A percentile compares a stretch with the other conserved stretches of the same genome.
Evolutionary conservation across 2,113 vertebrate genomes (phyloP).

Genomic region (Nycticorax nycticorax): DNA sequence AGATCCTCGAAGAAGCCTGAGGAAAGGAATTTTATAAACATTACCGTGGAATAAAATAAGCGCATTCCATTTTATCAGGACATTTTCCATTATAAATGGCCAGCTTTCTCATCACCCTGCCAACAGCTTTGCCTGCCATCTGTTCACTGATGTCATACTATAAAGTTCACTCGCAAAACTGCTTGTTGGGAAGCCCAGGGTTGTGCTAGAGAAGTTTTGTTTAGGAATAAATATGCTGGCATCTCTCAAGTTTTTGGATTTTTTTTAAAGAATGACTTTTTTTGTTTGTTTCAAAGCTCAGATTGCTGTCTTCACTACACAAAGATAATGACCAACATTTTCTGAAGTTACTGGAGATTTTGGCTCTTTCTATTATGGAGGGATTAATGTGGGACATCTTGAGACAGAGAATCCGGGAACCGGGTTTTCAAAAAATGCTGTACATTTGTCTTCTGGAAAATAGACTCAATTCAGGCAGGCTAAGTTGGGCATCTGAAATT

Average conservation of each 20-base stretch:
- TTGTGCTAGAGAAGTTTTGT: constrained; percentile 34
- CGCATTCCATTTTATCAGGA: constrained; percentile 69
- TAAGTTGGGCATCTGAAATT: neutral
- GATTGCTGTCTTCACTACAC: neutral
- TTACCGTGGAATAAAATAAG: constrained; percentile 71
- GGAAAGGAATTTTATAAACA: constrained; percentile 72
- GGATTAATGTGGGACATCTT: neutral
- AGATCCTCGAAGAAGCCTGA: constrained; percentile 49
- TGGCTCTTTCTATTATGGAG: neutral
- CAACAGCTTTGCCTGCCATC: constrained; percentile 67
- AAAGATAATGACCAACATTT: neutral
- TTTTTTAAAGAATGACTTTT: neutral
- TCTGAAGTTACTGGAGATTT: neutral
- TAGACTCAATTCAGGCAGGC: neutral
- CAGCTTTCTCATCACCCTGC: constrained; percentile 53
- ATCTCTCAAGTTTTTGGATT: neutral
- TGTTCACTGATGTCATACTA: constrained; percentile 69
- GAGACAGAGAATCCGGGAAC: neutral
- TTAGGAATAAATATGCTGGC: constrained; percentile 12
- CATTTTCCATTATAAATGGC: constrained; percentile 75
- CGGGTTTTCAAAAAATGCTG: neutral
- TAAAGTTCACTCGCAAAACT: constrained; percentile 41
- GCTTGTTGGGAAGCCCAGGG: constrained; percentile 18
- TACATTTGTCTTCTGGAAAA: neutral
- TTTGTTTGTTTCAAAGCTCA: neutral